Conservation (phyloP, 2,888 invertebrate species). For the Drosophila neotestacea region DNA sequence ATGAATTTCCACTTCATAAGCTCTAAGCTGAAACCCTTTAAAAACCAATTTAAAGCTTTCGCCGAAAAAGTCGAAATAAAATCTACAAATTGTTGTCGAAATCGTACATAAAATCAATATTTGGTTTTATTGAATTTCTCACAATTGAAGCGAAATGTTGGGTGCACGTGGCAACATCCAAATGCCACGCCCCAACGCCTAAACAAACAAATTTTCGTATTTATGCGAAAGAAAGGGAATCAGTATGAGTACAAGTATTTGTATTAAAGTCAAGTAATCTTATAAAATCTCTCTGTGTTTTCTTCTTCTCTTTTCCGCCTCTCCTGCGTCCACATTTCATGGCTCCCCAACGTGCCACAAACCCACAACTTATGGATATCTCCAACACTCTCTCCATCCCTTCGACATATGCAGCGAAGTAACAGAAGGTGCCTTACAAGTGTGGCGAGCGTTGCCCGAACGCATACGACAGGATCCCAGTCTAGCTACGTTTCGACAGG, state of each 20-base stretch:
- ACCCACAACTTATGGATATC: constrained; percentile 47
- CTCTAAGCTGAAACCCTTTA: constrained; percentile 41
- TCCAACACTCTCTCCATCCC: neutral
- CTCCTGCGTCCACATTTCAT: constrained; percentile 46
- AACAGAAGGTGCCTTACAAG: constrained; percentile 88
- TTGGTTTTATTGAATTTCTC: constrained; percentile 41
- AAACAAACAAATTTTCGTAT: constrained; percentile 64
- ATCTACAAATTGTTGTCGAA: constrained; percentile 27
- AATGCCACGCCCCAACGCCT: constrained; percentile 52
- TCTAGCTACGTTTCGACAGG: constrained; percentile 87
- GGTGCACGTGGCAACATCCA: constrained; percentile 19
- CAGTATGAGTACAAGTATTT: constrained; percentile 26
- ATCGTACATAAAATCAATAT: constrained; percentile 62
- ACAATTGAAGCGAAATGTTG: constrained; percentile 7
- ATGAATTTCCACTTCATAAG: constrained; percentile 40
- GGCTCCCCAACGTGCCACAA: constrained; percentile 70
- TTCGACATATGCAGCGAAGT: constrained; percentile 85
- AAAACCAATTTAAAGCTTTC: constrained; percentile 46
- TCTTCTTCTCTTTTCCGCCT: constrained; percentile 13
- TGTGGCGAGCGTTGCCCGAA: constrained; percentile 89
- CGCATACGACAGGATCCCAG: constrained; percentile 89
- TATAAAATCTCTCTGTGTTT: constrained; percentile 63
- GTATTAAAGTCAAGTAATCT: constrained; percentile 66
- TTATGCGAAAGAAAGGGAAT: constrained; percentile 12
- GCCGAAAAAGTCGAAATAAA: constrained; percentile 23